A percentile compares a stretch with the other conserved stretches of the same genome.
Conservation (phyloP, 2,888 invertebrate genomes). For the Operophtera brumata region DNA sequence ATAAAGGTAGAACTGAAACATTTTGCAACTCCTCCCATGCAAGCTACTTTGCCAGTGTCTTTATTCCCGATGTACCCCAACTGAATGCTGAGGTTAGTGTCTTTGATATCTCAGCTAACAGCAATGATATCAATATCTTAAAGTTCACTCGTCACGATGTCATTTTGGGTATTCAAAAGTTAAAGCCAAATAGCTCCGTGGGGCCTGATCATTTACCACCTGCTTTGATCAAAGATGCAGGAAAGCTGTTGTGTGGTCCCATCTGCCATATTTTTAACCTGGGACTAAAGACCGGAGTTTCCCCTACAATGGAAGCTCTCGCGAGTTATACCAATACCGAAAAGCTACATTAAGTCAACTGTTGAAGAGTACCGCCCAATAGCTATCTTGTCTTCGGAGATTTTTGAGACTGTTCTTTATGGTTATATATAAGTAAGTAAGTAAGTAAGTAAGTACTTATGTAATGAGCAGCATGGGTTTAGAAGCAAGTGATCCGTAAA, state of each 20-base stretch:
- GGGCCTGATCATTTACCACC: background rate
- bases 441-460: too few species aligned
- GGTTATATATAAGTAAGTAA: background rate
- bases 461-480: too few species aligned
- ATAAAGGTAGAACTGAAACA: too few species aligned
- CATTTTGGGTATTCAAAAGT: too few species aligned
- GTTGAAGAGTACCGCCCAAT: background rate
- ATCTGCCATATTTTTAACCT: slow-evolving; percentile 4
- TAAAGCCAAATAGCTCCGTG: background rate
- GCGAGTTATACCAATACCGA: background rate
- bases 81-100: too few species aligned
- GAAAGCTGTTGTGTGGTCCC: background rate
- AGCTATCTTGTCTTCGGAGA: background rate
- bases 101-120: too few species aligned
- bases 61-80: too few species aligned
- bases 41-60: too few species aligned
- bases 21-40: too few species aligned
- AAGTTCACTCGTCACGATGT: too few species aligned
- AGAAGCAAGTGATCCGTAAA: too few species aligned
- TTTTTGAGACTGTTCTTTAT: background rate
- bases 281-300: background rate
- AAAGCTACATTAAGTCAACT: background rate
- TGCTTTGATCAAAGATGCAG: background rate
- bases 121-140: too few species aligned
- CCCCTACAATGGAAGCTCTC: slow-evolving; percentile 1